A percentile compares a stretch with the other conserved stretches of the same genome.
phyloP scores from a whole-genome alignment of 2,888 invertebrate species.

The Hydroisotoma schaefferi region DNA sequence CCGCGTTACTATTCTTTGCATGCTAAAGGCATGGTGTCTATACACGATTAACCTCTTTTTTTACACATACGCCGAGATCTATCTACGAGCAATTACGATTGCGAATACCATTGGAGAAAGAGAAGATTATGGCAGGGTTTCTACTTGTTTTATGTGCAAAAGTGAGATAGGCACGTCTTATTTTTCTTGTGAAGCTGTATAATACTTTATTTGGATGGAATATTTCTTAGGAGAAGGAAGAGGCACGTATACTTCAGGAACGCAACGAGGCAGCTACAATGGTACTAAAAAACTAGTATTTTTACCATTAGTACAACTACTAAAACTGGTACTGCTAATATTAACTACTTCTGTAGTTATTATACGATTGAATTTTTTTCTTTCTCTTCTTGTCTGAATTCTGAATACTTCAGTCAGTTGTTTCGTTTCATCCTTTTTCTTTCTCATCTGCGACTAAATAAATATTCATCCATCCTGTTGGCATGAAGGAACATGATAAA shows the following conservation, averaged over 20 bases:
- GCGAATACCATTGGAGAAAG: no score
- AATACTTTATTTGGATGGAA: neutral
- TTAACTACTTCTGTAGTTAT: no score
- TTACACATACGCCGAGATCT: no score
- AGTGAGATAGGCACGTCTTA: no score
- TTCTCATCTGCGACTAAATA: neutral
- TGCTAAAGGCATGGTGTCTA: no score
- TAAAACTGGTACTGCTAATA: no score
- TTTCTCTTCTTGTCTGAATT: neutral
- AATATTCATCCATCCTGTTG: no score
- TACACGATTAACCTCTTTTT: no score
- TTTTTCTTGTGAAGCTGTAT: neutral
- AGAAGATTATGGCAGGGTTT: neutral
- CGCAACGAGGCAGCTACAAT: slow-evolving; percentile 9
- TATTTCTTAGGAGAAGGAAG: slow-evolving; percentile 2
- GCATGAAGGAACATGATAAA: no score
- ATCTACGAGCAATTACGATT: no score
- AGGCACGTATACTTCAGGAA: neutral
- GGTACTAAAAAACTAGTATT: slow-evolving; percentile 6
- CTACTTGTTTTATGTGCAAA: neutral
- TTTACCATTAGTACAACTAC: neutral
- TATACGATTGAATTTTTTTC: no score
- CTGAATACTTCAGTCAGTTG: neutral
- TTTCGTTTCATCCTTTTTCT: neutral
- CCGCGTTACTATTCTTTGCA: no score